These are phyloP conservation scores for Fratercula arctica DNA, from an alignment of 2,797 vertebrate genomes.

Conservation along the genomic window DNA sequence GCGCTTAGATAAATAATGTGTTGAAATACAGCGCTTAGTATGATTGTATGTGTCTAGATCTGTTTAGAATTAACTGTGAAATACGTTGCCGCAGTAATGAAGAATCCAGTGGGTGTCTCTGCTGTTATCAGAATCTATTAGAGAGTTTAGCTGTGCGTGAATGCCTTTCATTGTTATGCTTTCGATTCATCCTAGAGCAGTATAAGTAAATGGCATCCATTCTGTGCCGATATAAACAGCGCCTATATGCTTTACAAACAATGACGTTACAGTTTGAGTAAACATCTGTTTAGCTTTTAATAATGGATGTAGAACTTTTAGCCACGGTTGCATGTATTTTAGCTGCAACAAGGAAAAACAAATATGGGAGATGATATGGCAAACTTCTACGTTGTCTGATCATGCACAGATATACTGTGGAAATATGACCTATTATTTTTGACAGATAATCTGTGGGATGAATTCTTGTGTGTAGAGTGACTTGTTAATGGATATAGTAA, in stretches of 20 bases:
- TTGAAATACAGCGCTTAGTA: slow-evolving; percentile 17
- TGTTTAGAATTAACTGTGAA: slow-evolving; percentile 65
- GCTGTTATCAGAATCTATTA: slow-evolving; percentile 64
- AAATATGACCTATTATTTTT: fast-evolving
- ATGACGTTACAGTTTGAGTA: slow-evolving; percentile 20
- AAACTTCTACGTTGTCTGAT: fast-evolving
- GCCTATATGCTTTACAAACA: slow-evolving; percentile 45
- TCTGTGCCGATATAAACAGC: background rate
- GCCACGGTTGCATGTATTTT: background rate
- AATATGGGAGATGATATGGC: background rate
- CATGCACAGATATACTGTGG: background rate
- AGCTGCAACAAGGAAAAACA: background rate
- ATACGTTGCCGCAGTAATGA: slow-evolving; percentile 55
- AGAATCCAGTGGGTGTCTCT: slow-evolving; percentile 42
- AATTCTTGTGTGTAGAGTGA: too few relatives aligned
- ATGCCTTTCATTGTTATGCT: slow-evolving; percentile 63
- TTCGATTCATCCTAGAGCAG: slow-evolving; percentile 52
- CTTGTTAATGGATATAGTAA: background rate
- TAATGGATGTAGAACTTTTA: background rate
- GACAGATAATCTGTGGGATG: background rate
- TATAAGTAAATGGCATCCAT: slow-evolving; percentile 51
- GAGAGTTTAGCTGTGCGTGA: slow-evolving; percentile 65
- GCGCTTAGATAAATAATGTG: background rate
- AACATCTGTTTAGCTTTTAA: slow-evolving; percentile 52
- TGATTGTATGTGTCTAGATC: slow-evolving; percentile 55